A percentile compares a stretch with the other conserved stretches of the same genome.
Evolutionary conservation across 2,797 vertebrate species (phyloP).

Genomic region (Crenuchus spilurus): DNA sequence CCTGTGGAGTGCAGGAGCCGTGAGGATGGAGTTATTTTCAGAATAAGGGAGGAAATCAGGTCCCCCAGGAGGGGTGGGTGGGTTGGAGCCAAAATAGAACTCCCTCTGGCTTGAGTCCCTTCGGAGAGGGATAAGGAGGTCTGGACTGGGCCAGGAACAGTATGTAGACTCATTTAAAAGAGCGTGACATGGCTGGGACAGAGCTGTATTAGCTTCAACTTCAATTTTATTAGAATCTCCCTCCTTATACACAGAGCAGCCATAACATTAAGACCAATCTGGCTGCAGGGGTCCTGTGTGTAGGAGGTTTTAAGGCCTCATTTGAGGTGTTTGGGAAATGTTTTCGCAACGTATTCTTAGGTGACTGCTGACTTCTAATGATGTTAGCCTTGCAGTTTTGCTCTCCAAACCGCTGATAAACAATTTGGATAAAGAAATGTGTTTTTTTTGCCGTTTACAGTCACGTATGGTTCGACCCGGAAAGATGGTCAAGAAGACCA

Average conservation of each 20-base stretch:
- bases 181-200: background rate
- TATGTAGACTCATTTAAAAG: background rate
- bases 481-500: background rate
- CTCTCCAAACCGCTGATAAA: too few species aligned
- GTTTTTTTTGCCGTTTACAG: too few species aligned
- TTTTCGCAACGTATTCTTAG: too few species aligned
- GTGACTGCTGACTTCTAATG: too few species aligned
- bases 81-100: background rate
- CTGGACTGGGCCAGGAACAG: background rate
- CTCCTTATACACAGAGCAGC: background rate
- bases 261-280: too few species aligned
- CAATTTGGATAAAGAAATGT: too few species aligned
- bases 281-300: too few species aligned
- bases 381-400: too few species aligned
- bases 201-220: background rate
- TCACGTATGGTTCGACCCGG: too few species aligned
- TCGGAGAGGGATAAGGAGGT: background rate
- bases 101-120: background rate
- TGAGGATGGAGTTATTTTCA: slow-evolving; percentile 1
- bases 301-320: too few species aligned
- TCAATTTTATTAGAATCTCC: background rate
- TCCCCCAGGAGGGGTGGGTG: background rate
- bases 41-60: background rate
- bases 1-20: background rate
- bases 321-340: too few species aligned